Percentiles rank a stretch among this genome's conserved stretches.
Evolutionary conservation across 1,140 invertebrate genomes (phyloP).

Genomic region (Orussus abietinus): DNA sequence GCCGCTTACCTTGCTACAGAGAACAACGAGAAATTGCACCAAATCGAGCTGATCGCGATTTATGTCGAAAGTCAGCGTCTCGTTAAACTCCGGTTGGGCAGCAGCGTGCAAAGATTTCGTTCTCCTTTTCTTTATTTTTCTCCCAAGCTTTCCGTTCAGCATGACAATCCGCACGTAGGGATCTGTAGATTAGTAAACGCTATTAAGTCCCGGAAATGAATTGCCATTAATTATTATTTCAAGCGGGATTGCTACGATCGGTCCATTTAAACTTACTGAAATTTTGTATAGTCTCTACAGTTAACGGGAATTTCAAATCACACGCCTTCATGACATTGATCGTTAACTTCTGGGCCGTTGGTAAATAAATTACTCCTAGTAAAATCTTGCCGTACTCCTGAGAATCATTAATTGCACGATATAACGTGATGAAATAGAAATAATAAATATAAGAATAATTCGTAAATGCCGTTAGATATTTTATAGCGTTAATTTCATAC

Average conservation of each 20-base stretch:
- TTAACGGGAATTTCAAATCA: slow-evolving; percentile 45
- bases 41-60: slow-evolving; percentile 49
- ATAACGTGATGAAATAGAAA: too few relatives aligned
- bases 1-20: slow-evolving; percentile 43
- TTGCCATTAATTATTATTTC: too few relatives aligned
- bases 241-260: too few relatives aligned
- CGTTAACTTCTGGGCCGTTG: slow-evolving; percentile 57
- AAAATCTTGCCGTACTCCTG: slow-evolving; percentile 54
- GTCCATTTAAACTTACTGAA: slow-evolving; percentile 57
- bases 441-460: too few relatives aligned
- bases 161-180: slow-evolving; percentile 54
- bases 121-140: slow-evolving; percentile 57
- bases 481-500: too few relatives aligned
- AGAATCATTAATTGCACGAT: too few relatives aligned
- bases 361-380: slow-evolving; percentile 56
- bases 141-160: slow-evolving; percentile 51
- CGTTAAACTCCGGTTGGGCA: slow-evolving; percentile 51
- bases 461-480: too few relatives aligned
- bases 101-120: slow-evolving; percentile 39
- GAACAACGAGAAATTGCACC: slow-evolving; percentile 51
- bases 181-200: slow-evolving; percentile 38
- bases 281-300: slow-evolving; percentile 35
- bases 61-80: slow-evolving; percentile 56
- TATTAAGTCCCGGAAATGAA: slow-evolving; percentile 2
- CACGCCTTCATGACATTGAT: slow-evolving; percentile 54